phyloP scores from a whole-genome alignment of 1,140 invertebrate species.

The Caenorhabditis briggsae region DNA sequence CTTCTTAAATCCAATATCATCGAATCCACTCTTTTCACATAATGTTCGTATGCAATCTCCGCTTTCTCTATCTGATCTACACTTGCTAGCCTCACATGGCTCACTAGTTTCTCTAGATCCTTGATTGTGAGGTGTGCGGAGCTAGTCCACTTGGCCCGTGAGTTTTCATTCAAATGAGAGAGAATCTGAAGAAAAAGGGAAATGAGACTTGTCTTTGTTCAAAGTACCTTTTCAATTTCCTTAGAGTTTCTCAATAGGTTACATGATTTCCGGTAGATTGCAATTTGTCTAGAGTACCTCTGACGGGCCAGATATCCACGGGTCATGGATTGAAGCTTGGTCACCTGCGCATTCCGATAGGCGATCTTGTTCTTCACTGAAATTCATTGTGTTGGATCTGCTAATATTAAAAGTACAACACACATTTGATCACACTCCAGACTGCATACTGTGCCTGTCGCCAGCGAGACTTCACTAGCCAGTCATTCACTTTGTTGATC shows the following conservation, averaged over 20 bases:
- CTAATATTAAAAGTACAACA: not conserved
- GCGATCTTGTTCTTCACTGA: slow-evolving; percentile 93
- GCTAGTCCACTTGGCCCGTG: slow-evolving; percentile 37
- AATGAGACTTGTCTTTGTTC: no score
- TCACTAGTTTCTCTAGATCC: slow-evolving; percentile 38
- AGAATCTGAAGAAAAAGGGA: slow-evolving; percentile 26
- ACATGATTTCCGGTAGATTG: not conserved
- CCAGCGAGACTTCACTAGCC: slow-evolving; percentile 91
- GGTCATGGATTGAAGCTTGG: slow-evolving; percentile 88
- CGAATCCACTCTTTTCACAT: slow-evolving; percentile 28
- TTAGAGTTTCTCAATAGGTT: slow-evolving; percentile 13
- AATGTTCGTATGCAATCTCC: slow-evolving; percentile 22
- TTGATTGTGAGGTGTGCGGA: not conserved
- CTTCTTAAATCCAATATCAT: slow-evolving; percentile 72
- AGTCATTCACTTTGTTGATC: slow-evolving; percentile 88
- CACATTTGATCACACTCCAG: slow-evolving; percentile 88
- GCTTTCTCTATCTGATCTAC: slow-evolving; percentile 41
- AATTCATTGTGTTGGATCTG: no score
- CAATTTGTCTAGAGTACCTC: not conserved
- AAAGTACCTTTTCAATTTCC: slow-evolving; percentile 34
- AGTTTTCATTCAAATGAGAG: not conserved
- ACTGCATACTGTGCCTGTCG: slow-evolving; percentile 91
- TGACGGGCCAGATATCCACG: slow-evolving; percentile 85
- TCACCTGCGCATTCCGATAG: slow-evolving; percentile 85
- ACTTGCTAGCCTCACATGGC: not conserved